A percentile compares a stretch with the other conserved stretches of the same genome.
phyloP scores from a whole-genome alignment of 2,113 vertebrate genomes.

The Morone saxatilis region DNA sequence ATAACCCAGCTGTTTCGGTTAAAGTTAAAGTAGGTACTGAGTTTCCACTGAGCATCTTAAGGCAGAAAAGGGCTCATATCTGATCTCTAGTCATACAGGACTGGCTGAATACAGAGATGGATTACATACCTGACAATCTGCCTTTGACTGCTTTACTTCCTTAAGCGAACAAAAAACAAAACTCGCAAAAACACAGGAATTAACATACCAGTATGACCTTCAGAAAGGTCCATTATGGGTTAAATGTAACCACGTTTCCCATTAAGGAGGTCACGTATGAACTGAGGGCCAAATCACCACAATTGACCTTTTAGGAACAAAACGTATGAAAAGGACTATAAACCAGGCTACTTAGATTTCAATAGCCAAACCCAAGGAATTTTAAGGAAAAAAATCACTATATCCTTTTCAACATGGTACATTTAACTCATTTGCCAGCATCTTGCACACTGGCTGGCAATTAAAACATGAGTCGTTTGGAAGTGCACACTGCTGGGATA shows the following conservation, averaged over 20 bases:
- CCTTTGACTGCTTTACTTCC: background rate
- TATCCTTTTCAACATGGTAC: background rate
- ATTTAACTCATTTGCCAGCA: background rate
- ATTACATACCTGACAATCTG: background rate
- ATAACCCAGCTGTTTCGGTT: background rate
- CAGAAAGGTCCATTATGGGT: background rate
- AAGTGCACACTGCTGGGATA: background rate
- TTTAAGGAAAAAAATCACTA: background rate
- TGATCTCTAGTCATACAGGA: background rate
- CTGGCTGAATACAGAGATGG: background rate
- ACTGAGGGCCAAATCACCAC: background rate
- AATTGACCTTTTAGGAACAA: background rate
- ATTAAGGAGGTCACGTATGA: background rate
- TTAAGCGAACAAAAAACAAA: background rate
- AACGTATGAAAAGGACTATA: background rate
- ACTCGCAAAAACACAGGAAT: background rate
- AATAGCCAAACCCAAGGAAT: background rate
- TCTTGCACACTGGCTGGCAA: background rate
- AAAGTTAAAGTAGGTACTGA: background rate
- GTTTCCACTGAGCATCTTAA: background rate
- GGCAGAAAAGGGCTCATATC: background rate
- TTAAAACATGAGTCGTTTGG: conserved; percentile 3
- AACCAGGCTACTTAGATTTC: background rate
- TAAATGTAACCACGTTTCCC: background rate
- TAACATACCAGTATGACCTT: background rate